phyloP scores from a whole-genome alignment of 1,140 invertebrate species.

The Bathynomus jamesi region DNA sequence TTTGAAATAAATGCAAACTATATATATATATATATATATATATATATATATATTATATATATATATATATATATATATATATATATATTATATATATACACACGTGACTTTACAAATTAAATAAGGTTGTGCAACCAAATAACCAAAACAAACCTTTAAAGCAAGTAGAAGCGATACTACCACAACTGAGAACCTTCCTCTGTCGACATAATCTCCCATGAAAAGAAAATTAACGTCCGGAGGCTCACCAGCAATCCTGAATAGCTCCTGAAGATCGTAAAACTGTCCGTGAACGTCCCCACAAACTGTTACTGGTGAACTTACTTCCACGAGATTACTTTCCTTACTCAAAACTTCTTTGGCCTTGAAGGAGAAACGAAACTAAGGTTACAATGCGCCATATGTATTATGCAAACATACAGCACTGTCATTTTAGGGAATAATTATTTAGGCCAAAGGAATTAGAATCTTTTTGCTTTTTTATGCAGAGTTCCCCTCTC shows the following conservation, averaged over 20 bases:
- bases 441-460: too few species aligned
- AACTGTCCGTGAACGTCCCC: slow-evolving; percentile 53
- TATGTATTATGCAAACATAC: too few species aligned
- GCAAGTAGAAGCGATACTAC: slow-evolving; percentile 51
- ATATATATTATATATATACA: neutral
- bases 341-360: neutral
- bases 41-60: slow-evolving; percentile 3
- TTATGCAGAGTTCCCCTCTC: too few species aligned
- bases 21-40: neutral
- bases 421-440: too few species aligned
- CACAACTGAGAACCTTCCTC: slow-evolving; percentile 44
- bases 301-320: slow-evolving; percentile 26
- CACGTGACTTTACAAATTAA: neutral
- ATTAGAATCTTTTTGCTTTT: too few species aligned
- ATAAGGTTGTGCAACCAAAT: neutral
- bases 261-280: slow-evolving; percentile 49
- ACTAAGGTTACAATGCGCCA: too few species aligned
- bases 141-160: slow-evolving; percentile 46
- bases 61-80: slow-evolving; percentile 3
- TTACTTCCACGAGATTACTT: slow-evolving; percentile 11
- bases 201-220: slow-evolving; percentile 47
- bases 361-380: too few species aligned
- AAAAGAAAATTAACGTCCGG: slow-evolving; percentile 49
- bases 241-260: slow-evolving; percentile 51
- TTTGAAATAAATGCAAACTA: neutral